A percentile compares a stretch with the other conserved stretches of the same genome.
phyloP scores from a whole-genome alignment of 2,797 vertebrate species.

The Yasuhikotakia modesta region DNA sequence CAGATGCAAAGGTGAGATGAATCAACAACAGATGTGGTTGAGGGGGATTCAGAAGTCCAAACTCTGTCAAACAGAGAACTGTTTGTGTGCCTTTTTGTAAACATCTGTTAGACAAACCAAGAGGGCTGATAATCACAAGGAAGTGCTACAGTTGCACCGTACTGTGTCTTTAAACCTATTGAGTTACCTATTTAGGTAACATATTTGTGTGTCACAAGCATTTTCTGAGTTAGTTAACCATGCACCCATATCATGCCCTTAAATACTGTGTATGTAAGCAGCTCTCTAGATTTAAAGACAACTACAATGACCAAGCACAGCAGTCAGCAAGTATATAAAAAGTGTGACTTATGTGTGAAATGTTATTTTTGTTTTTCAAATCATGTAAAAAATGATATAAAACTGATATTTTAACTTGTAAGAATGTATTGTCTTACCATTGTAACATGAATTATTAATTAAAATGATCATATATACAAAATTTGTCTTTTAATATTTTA shows the following conservation, averaged over 20 bases:
- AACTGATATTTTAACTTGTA: no score
- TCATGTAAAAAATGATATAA: no score
- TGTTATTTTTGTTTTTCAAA: no score
- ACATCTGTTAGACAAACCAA: conserved; percentile 73
- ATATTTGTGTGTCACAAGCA: background rate
- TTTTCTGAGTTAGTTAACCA: background rate
- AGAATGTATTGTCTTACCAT: no score
- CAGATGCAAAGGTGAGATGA: conserved; percentile 89
- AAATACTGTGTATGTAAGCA: no score
- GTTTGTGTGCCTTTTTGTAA: conserved; percentile 76
- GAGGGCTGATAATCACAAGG: background rate
- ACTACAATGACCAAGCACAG: background rate
- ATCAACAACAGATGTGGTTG: conserved; percentile 89
- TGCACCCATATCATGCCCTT: background rate
- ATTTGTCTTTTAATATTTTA: no score
- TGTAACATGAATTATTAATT: no score
- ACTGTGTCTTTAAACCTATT: background rate
- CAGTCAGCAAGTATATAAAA: background rate
- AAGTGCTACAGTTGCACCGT: conserved; percentile 51
- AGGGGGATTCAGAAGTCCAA: conserved; percentile 55
- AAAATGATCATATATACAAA: no score
- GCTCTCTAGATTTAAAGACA: background rate
- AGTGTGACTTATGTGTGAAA: background rate
- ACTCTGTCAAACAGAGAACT: conserved; percentile 51
- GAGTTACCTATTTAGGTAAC: background rate